Evolutionary conservation across 2,113 vertebrate species (phyloP), one percentile per base, ranked within the genome.

Genomic region (Phalacrocorax carbo): DNA sequence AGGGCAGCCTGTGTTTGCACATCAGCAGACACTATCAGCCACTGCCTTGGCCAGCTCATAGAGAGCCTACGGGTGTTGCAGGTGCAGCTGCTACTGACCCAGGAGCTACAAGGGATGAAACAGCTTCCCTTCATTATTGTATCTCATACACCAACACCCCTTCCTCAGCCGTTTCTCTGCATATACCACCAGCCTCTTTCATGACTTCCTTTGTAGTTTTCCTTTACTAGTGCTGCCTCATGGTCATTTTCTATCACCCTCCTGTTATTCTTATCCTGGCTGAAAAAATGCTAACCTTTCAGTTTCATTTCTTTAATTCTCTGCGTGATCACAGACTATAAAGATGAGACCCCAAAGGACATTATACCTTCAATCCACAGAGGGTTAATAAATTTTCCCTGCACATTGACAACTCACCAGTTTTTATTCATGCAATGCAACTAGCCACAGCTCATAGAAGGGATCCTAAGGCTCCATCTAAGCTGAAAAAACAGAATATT

Each of bases 1-100:
- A 88, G 82, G 80, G 88, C 85, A 94, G 85, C 71, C 42, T 20
- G 5, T 7, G 14, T 66, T 82, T 30, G 34, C 84, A 51, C 46
- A 86, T 79, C 92, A 96, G 85, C 88, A 73, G 78, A n/a, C 54
- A 14, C 34, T 20, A 11, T 48, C 90, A 94, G 54, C 70, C 81
- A 16, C 75, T 72, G 84, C 72, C 42, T 81, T 92, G 90, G 92
- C 90, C 87, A 80, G 70, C 27, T 1, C 58, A 73, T 49, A 78
- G 54, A 32, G 44, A 92, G 81, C 80, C 73, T 29, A 57, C 26
- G 30, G 93, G 36, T 87, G 82, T 20, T 80, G 81, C 93, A 91
- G 89, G 84, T 94, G 84, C 91, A 93, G 86, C 91, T 90, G 94
- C 95, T 97, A 91, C 91, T 91, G 83, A 85, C 89, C 93, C 91